Evolutionary conservation across 1,140 invertebrate genomes (phyloP).

Genomic region (Tribolium castaneum): DNA sequence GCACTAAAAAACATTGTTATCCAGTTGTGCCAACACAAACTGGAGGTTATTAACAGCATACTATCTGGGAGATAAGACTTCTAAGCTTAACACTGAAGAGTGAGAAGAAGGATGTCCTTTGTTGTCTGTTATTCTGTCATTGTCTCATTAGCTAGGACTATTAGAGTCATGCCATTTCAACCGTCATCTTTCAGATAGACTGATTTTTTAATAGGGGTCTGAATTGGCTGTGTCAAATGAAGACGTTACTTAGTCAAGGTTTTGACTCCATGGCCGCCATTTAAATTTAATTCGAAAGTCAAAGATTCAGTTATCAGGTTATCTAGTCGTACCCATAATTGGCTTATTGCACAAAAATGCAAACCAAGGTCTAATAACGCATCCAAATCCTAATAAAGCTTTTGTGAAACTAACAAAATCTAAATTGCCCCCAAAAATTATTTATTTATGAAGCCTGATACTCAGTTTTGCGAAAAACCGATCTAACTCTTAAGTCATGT

Average conservation of each 20-base stretch:
- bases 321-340: slow-evolving; percentile 8
- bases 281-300: slow-evolving; percentile 2
- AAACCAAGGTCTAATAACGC: not conserved
- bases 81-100: not conserved
- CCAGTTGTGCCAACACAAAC: slow-evolving; percentile 37
- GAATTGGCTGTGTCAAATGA: slow-evolving; percentile 17
- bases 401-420: not conserved
- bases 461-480: not conserved
- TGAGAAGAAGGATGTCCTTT: not conserved
- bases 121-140: not conserved
- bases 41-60: slow-evolving; percentile 19
- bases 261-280: slow-evolving; percentile 23
- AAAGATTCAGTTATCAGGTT: slow-evolving; percentile 2
- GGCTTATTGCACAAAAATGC: slow-evolving; percentile 5
- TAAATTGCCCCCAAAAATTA: not conserved
- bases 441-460: not conserved
- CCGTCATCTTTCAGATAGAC: slow-evolving; percentile 33
- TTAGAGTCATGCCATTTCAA: slow-evolving; percentile 9
- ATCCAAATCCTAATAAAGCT: not conserved
- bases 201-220: slow-evolving; percentile 9
- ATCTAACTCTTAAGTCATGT: not conserved
- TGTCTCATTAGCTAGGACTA: slow-evolving; percentile 3
- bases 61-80: slow-evolving; percentile 34
- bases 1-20: slow-evolving; percentile 27
- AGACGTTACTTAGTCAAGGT: not conserved